phyloP scores from a whole-genome alignment of 1,140 invertebrate species.

The Drosophila serrata region DNA sequence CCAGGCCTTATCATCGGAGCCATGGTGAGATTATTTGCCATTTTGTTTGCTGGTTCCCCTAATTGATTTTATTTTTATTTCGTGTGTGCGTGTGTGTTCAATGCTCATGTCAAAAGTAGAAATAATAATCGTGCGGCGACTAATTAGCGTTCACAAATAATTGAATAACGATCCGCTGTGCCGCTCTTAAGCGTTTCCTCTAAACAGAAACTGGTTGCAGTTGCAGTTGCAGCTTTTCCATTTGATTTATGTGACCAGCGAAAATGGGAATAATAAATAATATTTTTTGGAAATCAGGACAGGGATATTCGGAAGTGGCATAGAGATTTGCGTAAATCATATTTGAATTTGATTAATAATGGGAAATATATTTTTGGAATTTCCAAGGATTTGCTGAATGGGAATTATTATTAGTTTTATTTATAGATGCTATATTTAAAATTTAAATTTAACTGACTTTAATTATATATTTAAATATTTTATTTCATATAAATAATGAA shows the following conservation, averaged over 20 bases:
- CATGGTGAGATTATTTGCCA: constrained; percentile 49
- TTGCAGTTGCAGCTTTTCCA: constrained; percentile 31
- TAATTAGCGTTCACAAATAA: constrained; percentile 67
- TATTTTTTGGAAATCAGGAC: constrained; percentile 14
- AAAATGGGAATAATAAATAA: constrained; percentile 38
- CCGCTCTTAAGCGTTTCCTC: constrained; percentile 14
- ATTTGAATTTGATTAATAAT: constrained; percentile 26
- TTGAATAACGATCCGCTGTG: constrained; percentile 48
- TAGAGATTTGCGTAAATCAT: constrained; percentile 33
- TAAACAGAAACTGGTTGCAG: constrained; percentile 39
- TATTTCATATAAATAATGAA: no score
- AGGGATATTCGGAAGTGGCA: constrained; percentile 2
- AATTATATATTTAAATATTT: not conserved
- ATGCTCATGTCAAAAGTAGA: constrained; percentile 38
- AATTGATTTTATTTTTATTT: constrained; percentile 67
- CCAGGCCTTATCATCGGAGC: constrained; percentile 14
- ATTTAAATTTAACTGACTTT: not conserved
- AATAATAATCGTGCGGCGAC: constrained; percentile 42
- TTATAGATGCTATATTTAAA: not conserved
- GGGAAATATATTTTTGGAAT: constrained; percentile 9
- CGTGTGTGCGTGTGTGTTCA: not conserved
- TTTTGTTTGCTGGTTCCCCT: constrained; percentile 35
- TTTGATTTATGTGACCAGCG: constrained; percentile 32
- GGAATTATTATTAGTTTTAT: not conserved
- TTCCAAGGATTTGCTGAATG: not conserved